phyloP scores from a whole-genome alignment of 2,113 vertebrate species.

The Caranx melampygus region DNA sequence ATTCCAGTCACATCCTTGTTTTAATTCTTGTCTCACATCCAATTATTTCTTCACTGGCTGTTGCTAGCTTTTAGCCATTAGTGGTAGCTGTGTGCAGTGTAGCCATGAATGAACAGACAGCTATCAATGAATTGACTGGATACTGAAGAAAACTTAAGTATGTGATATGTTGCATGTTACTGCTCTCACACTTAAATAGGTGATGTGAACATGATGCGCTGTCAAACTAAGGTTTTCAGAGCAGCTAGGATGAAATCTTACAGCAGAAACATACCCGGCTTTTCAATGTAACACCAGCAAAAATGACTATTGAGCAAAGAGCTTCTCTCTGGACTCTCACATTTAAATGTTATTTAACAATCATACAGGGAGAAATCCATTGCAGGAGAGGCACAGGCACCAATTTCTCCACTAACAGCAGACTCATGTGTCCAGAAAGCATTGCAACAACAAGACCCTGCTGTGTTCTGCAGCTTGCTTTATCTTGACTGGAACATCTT shows the following conservation, averaged over 20 bases:
- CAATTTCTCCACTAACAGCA: constrained; percentile 26
- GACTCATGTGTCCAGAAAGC: constrained; percentile 43
- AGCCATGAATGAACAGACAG: no score
- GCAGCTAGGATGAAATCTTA: neutral
- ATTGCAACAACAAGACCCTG: neutral
- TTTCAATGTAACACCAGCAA: constrained; percentile 1
- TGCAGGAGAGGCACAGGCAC: constrained; percentile 5
- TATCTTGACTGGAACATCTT: constrained; percentile 54
- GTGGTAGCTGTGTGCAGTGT: no score
- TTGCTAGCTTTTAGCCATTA: neutral
- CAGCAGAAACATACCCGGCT: neutral
- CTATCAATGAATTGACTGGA: no score
- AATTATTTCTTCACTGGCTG: neutral
- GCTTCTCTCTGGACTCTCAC: constrained; percentile 3
- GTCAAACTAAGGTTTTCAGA: neutral
- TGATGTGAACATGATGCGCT: no score
- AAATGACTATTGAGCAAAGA: constrained; percentile 12
- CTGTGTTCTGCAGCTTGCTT: constrained; percentile 20
- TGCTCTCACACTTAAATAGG: neutral
- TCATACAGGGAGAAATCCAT: constrained; percentile 38
- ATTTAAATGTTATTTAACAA: constrained; percentile 28
- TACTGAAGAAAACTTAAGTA: no score
- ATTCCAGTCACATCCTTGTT: neutral
- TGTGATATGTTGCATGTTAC: neutral
- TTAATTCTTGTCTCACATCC: neutral